phyloP scores from a whole-genome alignment of 2,797 vertebrate species.

The Protonibea diacanthus region DNA sequence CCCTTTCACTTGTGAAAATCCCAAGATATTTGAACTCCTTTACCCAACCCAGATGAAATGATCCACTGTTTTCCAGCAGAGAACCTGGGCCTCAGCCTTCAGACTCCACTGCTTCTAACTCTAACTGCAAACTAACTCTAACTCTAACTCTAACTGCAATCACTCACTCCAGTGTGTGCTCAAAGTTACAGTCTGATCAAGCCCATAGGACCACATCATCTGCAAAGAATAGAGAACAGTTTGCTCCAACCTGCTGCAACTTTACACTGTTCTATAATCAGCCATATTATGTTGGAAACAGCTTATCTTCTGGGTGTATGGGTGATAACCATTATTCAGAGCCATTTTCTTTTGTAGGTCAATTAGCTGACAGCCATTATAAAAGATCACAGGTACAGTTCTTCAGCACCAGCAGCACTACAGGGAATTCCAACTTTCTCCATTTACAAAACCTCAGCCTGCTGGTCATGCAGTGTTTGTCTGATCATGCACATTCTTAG shows the following conservation, averaged over 20 bases:
- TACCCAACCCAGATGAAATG: too few relatives aligned
- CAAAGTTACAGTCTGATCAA: too few relatives aligned
- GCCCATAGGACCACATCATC: too few relatives aligned
- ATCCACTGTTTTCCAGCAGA: too few relatives aligned
- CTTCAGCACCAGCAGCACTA: constrained; percentile 31
- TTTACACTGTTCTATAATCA: constrained; percentile 5
- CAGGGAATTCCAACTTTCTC: constrained; percentile 60
- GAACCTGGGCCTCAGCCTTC: too few relatives aligned
- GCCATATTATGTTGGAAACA: constrained; percentile 1
- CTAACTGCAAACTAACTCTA: too few relatives aligned
- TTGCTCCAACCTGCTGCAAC: too few relatives aligned
- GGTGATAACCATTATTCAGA: constrained; percentile 41
- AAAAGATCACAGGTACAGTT: constrained; percentile 28
- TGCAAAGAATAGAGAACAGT: too few relatives aligned
- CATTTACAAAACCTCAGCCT: constrained; percentile 43
- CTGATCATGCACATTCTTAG: constrained; percentile 57
- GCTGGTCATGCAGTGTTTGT: constrained; percentile 51
- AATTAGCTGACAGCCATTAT: constrained; percentile 55
- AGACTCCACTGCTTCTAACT: background rate
- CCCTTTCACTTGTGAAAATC: too few relatives aligned
- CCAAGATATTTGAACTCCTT: too few relatives aligned
- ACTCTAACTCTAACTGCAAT: too few relatives aligned
- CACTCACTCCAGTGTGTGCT: background rate
- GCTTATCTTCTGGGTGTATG: constrained; percentile 4
- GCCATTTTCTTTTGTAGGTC: constrained; percentile 49